Evolutionary conservation across 2,888 invertebrate species (phyloP).

Genomic region (Acanthosepion lycidas): DNA sequence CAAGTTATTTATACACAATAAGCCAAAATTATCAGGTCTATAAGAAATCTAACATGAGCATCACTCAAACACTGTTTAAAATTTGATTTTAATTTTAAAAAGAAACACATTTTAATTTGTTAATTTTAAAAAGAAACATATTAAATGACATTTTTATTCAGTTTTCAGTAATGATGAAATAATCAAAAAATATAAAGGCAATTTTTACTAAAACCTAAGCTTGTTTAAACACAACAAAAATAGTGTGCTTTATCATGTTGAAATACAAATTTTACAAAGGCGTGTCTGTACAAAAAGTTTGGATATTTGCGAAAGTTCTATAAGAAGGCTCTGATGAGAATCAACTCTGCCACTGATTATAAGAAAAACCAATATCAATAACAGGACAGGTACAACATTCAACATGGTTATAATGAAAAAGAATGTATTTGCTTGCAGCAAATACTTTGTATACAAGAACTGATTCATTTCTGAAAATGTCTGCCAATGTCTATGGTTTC

Average conservation of each 20-base stretch:
- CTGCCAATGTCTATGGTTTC: background rate
- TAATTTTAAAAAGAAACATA: no score
- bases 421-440: background rate
- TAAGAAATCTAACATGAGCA: no score
- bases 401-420: background rate
- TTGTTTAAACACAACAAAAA: no score
- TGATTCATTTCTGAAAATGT: conserved; percentile 8
- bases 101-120: no score
- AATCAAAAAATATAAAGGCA: no score
- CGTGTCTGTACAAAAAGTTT: background rate
- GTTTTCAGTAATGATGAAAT: no score
- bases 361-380: background rate
- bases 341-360: background rate
- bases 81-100: no score
- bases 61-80: no score
- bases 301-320: background rate
- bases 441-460: background rate
- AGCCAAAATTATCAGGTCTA: no score
- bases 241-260: background rate
- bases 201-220: no score
- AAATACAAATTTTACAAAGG: background rate
- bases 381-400: background rate
- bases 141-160: no score
- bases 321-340: background rate
- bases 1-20: no score